phyloP scores from a whole-genome alignment of 2,888 invertebrate genomes.

The Archips crataeganus region DNA sequence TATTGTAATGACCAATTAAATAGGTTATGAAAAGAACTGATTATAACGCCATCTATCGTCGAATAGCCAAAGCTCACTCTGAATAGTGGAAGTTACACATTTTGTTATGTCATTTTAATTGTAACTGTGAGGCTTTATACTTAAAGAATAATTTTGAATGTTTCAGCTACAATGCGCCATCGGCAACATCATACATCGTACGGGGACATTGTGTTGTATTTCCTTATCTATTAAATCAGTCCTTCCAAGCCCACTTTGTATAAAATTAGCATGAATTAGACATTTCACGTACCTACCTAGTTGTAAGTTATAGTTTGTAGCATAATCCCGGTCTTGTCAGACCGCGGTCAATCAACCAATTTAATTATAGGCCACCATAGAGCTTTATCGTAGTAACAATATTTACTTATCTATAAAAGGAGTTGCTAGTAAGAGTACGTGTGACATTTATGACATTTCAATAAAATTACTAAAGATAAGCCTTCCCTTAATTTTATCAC shows the following conservation, averaged over 20 bases:
- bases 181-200: background rate
- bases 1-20: no score
- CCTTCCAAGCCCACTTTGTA: slow-evolving; percentile 28
- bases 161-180: background rate
- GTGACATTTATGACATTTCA: no score
- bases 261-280: slow-evolving; percentile 31
- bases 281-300: background rate
- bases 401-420: no score
- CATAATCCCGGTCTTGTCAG: no score
- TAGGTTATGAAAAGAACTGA: background rate
- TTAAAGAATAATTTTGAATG: background rate
- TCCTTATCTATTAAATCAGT: slow-evolving; percentile 31
- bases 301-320: background rate
- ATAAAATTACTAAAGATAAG: no score
- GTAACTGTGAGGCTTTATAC: background rate
- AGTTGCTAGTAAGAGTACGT: no score
- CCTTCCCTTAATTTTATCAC: no score
- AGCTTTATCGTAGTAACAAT: no score
- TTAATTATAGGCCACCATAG: no score
- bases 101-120: background rate
- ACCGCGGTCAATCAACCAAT: no score
- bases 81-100: background rate
- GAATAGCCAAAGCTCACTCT: slow-evolving; percentile 2
- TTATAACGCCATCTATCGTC: slow-evolving; percentile 28
- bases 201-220: slow-evolving; percentile 19